Base-by-base conservation (phyloP, 2,797 vertebrate genomes). In the Helarctos malayanus region DNA sequence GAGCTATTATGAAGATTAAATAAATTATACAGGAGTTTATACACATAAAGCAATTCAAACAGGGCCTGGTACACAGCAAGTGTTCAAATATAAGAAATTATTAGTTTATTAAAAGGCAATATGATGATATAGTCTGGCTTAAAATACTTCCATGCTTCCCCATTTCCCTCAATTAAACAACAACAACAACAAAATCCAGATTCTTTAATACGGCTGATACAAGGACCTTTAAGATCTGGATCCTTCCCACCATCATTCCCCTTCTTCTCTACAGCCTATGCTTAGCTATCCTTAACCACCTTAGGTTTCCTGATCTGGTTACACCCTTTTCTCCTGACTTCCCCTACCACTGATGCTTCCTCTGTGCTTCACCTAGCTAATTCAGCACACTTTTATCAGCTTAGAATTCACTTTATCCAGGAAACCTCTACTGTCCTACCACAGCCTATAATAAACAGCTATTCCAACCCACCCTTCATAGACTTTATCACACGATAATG, bases 31-130 rank as follows among this genome's bases (percentile, higher is more conserved):
- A 7, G 47, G 71, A 47, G 45, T 75, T 91, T 80, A 94, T 94
- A 90, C 3, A 59, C 29, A 81, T 16, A 95, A 56, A 90, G 38
- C 45, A 89, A 92, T 93, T 38, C 49, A 45, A 88, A 68, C 10
- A 35, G 7, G 19, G 35, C 45, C 76, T 80, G 19, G 29, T 32
- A 88, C 47, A 79, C 0, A 45, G 7, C 29, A 95, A 56, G 82
- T 45, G 27, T 52, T 84, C 83, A 65, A 88, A 59, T 23, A 8
- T 19, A 92, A 47, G 7, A 13, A 73, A 49, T 12, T 45, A 81
- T 16, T 25, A 86, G 35, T 86, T 89, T 35, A 94, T 52, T 76
- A 91, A 97, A 90, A 69, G 38, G 56, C 19, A 93, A 54, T 68
- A 63, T 35, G 49, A 79, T 45, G 35, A 71, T 56, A 83, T 47